phyloP scores from a whole-genome alignment of 2,888 invertebrate genomes.

The Microctonus hyperodae region DNA sequence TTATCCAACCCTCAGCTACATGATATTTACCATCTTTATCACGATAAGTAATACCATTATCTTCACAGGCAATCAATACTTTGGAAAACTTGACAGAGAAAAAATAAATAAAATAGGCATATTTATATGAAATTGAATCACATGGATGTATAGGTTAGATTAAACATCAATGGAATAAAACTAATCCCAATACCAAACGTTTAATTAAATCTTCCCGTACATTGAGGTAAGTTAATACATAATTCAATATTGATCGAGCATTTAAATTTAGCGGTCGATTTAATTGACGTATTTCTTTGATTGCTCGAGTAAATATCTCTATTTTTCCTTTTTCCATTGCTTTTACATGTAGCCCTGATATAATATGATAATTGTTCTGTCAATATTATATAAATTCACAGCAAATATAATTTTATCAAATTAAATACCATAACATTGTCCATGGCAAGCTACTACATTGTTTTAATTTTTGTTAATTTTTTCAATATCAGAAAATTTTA shows the following conservation, averaged over 20 bases:
- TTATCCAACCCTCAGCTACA: slow-evolving; percentile 18
- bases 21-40: slow-evolving; percentile 33
- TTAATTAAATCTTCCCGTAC: slow-evolving; percentile 38
- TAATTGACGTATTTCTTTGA: slow-evolving; percentile 37
- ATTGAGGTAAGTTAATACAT: slow-evolving; percentile 37
- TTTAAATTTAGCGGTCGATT: slow-evolving; percentile 32
- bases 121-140: not conserved
- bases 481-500: not conserved
- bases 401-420: not conserved
- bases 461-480: not conserved
- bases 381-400: not conserved
- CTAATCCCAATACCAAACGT: slow-evolving; percentile 36
- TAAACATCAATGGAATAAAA: not conserved
- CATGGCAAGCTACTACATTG: not conserved
- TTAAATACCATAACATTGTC: not conserved
- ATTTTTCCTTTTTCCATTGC: slow-evolving; percentile 36
- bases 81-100: slow-evolving; percentile 35
- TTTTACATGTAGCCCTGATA: not conserved
- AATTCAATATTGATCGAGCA: slow-evolving; percentile 35
- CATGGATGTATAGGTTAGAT: too few species aligned
- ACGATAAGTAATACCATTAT: slow-evolving; percentile 37
- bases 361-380: not conserved
- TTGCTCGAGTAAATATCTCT: slow-evolving; percentile 35
- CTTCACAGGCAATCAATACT: slow-evolving; percentile 39
- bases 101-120: slow-evolving; percentile 1